phyloP scores from a whole-genome alignment of 2,888 invertebrate genomes.

The Tetanocera ferruginea region DNA sequence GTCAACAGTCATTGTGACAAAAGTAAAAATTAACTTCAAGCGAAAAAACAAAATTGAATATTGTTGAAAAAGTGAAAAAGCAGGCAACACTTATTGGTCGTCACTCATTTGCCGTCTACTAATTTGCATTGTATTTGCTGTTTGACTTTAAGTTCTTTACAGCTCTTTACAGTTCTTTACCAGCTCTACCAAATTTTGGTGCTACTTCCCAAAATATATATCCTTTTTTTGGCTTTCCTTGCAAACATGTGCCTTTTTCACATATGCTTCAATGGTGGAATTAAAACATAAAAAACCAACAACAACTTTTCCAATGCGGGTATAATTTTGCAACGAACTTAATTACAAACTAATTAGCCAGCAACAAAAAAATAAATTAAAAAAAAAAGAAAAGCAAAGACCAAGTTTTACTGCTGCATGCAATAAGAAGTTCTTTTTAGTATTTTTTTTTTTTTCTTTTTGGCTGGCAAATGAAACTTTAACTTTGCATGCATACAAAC shows the following conservation, averaged over 20 bases:
- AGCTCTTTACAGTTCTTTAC: too few relatives aligned
- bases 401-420: conserved; percentile 18
- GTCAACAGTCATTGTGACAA: conserved; percentile 1
- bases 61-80: background rate
- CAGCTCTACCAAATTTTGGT: too few relatives aligned
- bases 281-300: background rate
- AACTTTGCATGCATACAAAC: background rate
- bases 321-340: conserved; percentile 53
- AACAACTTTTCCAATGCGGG: conserved; percentile 30
- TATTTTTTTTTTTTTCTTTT: background rate
- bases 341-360: conserved; percentile 65
- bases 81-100: conserved; percentile 1
- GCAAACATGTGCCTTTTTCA: background rate
- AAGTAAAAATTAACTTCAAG: too few relatives aligned
- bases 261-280: background rate
- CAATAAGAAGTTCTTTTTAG: background rate
- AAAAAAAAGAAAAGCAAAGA: conserved; percentile 12
- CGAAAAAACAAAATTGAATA: too few relatives aligned
- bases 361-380: conserved; percentile 25
- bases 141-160: conserved; percentile 18
- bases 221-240: background rate
- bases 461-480: background rate
- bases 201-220: background rate
- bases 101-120: background rate
- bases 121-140: conserved; percentile 1